A percentile compares a stretch with the other conserved stretches of the same genome.
Evolutionary conservation across 2,797 vertebrate genomes (phyloP).

Genomic region (Setipinna tenuifilis): DNA sequence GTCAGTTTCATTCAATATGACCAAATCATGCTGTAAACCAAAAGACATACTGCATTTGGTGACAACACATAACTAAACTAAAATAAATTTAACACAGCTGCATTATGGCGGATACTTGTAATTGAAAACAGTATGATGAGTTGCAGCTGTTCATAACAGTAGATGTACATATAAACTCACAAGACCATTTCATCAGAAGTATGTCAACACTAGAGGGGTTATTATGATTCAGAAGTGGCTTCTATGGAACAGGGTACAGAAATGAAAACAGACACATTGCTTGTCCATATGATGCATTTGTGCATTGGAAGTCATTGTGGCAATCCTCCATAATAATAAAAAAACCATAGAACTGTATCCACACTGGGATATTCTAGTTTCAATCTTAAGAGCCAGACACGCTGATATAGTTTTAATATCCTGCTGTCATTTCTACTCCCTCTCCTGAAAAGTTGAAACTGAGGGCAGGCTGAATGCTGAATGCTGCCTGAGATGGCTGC

Average conservation of each 20-base stretch:
- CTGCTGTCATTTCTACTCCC: neutral
- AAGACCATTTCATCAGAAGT: neutral
- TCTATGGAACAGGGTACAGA: neutral
- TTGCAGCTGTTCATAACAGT: neutral
- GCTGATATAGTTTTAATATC: neutral
- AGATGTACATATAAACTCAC: neutral
- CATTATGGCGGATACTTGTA: neutral
- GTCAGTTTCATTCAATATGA: neutral
- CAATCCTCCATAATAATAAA: neutral
- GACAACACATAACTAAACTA: neutral
- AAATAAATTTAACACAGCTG: neutral
- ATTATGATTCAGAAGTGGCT: neutral
- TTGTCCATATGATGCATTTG: neutral
- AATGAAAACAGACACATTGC: neutral
- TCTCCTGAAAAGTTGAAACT: constrained; percentile 2
- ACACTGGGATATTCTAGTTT: neutral
- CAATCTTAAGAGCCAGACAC: neutral
- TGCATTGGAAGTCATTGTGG: neutral
- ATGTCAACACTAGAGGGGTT: neutral
- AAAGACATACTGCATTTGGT: neutral
- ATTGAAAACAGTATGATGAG: neutral
- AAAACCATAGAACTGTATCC: neutral
- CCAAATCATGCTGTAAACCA: neutral
- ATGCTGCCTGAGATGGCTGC: neutral
- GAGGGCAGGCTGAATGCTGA: neutral